Evolutionary conservation across 2,113 vertebrate genomes (phyloP), one percentile per base, ranked within the genome.

Genomic region (Tyrannus savana): DNA sequence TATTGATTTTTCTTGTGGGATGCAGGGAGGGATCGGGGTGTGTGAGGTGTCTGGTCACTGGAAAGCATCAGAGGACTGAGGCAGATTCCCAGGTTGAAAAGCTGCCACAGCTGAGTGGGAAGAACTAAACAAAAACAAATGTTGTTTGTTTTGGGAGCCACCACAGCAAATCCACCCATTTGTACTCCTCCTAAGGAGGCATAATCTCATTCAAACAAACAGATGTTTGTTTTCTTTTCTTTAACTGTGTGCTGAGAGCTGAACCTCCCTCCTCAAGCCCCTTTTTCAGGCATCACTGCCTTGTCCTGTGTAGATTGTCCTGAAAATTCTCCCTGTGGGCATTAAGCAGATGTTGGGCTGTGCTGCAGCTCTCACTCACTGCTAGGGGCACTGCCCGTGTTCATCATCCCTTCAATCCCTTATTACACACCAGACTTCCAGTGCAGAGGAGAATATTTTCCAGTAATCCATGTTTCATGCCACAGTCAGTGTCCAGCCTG

Each of bases 281-380:
- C 42, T 30, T 71, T 72, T 71, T 16, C 16, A 37, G 56, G 59
- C 14, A 11, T 14, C 6, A 3, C 35, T 31, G 63, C 55, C 7
- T 1, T 82, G 25, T 46, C 19, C 49, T n/a, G 3, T 6, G 31
- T 18, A 17, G 52, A 14, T 60, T 17, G 12, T 35, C 10, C 18
- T 6, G 55, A 37, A 42, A 14, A 24, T 10, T 33, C 49, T 28
- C 49, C 25, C 1, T 1, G 21, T 6, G 33, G 50, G 19, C 46
- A 2, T 9, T 15, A 19, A 22, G 39, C 60, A 67, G 53, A 10
- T 12, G 22, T 8, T 1, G 28, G 37, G 4, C 31, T 1, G 0
- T 35, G 50, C 60, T 39, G 59, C 44, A 33, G 60, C 44, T 35
- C 31, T 42, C 66, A 35, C 21, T 16, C 3, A 2, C 62, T 23